Conservation (phyloP, 2,113 vertebrate species). For the Mirounga angustirostris region DNA sequence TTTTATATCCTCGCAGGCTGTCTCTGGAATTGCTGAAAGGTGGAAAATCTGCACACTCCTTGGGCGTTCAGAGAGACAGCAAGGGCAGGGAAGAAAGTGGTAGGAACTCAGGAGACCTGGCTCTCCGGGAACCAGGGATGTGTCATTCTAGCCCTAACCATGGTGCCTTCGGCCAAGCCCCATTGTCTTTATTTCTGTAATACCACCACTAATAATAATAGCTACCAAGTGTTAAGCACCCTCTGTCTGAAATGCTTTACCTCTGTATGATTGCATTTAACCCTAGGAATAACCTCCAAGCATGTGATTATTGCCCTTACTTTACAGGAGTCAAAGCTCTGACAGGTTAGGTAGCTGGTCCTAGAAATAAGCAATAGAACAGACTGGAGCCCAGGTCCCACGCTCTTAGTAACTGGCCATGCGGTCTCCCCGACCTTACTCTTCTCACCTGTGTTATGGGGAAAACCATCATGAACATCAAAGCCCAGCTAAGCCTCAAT, state of each 20-base stretch:
- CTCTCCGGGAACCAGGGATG: too few relatives aligned
- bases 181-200: background rate
- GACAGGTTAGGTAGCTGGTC: background rate
- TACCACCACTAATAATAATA: background rate
- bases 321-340: background rate
- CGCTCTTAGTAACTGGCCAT: background rate
- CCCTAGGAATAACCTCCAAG: background rate
- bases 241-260: background rate
- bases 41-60: constrained; percentile 52
- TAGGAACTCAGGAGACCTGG: background rate
- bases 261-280: background rate
- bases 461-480: background rate
- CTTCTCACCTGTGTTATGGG: background rate
- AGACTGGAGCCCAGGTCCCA: background rate
- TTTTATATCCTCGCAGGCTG: constrained; percentile 67
- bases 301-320: background rate
- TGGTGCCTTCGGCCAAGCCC: background rate
- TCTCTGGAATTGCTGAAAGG: constrained; percentile 73
- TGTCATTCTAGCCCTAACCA: background rate
- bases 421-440: background rate
- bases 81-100: background rate
- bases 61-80: background rate
- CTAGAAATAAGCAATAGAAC: background rate
- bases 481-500: background rate
- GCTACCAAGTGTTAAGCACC: background rate